phyloP scores from a whole-genome alignment of 2,888 invertebrate genomes.

The Therioaphis trifolii region DNA sequence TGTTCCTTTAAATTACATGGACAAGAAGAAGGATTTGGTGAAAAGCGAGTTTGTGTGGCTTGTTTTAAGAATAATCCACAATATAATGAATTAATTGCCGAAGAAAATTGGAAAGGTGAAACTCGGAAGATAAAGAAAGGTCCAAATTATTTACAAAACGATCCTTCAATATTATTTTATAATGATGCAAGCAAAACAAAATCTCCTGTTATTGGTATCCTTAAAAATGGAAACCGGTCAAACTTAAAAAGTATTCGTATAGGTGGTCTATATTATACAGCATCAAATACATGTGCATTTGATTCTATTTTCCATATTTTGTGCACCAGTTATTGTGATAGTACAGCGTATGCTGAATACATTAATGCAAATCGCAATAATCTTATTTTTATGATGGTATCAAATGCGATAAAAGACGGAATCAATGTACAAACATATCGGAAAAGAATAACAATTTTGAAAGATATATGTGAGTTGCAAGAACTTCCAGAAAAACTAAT shows the following conservation, averaged over 20 bases:
- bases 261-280: background rate
- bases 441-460: slow-evolving; percentile 23
- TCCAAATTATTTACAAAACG: slow-evolving; percentile 29
- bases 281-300: too few species aligned
- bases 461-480: background rate
- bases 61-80: too few species aligned
- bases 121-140: background rate
- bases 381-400: slow-evolving; percentile 16
- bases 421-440: slow-evolving; percentile 42
- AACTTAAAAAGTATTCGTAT: slow-evolving; percentile 17
- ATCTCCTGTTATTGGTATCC: slow-evolving; percentile 22
- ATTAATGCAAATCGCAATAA: slow-evolving; percentile 23
- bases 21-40: too few species aligned
- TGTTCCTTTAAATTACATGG: too few species aligned
- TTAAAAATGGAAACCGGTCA: slow-evolving; percentile 41
- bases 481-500: slow-evolving; percentile 21
- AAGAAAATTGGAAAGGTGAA: too few species aligned
- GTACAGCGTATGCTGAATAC: slow-evolving; percentile 22
- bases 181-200: slow-evolving; percentile 39
- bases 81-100: too few species aligned
- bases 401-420: slow-evolving; percentile 15
- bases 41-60: too few species aligned
- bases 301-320: too few species aligned
- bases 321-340: too few species aligned
- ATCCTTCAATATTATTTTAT: slow-evolving; percentile 38